Percentiles rank a stretch among this genome's conserved stretches.
Evolutionary conservation across 2,797 vertebrate species (phyloP).

Genomic region (Geotrypetes seraphini): DNA sequence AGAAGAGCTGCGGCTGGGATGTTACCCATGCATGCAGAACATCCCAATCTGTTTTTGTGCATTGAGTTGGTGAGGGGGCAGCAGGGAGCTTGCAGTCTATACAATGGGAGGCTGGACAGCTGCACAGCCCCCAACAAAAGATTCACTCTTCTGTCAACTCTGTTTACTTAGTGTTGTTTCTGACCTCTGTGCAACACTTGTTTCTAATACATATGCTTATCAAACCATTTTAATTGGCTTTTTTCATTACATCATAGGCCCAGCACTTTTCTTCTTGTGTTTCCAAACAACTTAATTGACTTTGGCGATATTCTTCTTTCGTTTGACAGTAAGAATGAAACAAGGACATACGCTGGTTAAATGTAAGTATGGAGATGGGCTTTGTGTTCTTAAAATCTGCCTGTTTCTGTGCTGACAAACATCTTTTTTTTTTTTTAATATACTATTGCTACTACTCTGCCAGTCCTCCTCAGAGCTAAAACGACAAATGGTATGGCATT

Average conservation of each 20-base stretch:
- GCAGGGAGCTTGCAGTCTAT: conserved; percentile 65
- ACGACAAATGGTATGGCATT: no score
- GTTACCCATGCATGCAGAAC: conserved; percentile 70
- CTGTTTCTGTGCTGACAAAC: fast-evolving
- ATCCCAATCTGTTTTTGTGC: conserved; percentile 78
- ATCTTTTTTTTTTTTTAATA: no score
- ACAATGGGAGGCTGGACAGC: conserved; percentile 83
- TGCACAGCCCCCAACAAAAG: conserved; percentile 73
- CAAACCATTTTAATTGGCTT: conserved; percentile 61
- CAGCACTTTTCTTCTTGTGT: conserved; percentile 11
- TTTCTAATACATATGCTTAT: conserved; percentile 56
- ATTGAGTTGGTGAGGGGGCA: conserved; percentile 69
- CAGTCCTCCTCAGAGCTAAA: neutral
- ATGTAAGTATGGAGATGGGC: no score
- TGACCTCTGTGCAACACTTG: conserved; percentile 56
- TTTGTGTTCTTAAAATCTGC: neutral
- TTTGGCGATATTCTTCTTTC: conserved; percentile 32
- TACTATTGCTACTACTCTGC: neutral
- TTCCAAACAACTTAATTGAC: conserved; percentile 57
- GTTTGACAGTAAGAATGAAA: neutral
- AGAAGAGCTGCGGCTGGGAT: conserved; percentile 59
- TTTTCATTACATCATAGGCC: conserved; percentile 28
- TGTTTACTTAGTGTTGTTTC: conserved; percentile 83
- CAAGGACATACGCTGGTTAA: neutral
- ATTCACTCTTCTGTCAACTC: conserved; percentile 65